These are phyloP conservation scores for Acanthurus tractus DNA, from an alignment of 2,797 vertebrate species.

Conservation along the genomic window DNA sequence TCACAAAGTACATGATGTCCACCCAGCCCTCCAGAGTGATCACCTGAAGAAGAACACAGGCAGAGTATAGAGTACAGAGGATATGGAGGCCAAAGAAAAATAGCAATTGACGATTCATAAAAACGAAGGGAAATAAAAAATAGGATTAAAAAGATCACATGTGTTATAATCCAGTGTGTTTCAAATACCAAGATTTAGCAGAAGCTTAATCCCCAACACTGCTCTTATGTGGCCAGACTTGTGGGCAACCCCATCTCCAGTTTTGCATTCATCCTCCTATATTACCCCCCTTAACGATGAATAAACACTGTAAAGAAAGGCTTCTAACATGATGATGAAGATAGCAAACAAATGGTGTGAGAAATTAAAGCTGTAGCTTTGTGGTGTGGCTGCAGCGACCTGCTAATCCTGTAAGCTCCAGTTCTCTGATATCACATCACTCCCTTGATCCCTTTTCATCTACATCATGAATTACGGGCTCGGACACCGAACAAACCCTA, in stretches of 20 bases:
- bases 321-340: slow-evolving; percentile 46
- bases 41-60: slow-evolving; percentile 84
- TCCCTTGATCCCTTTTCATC: slow-evolving; percentile 37
- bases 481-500: neutral
- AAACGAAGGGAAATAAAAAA: slow-evolving; percentile 3
- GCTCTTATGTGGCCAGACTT: slow-evolving; percentile 19
- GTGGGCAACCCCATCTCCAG: slow-evolving; percentile 30
- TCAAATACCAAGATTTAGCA: slow-evolving; percentile 27
- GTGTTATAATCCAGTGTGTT: slow-evolving; percentile 10
- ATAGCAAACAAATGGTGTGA: slow-evolving; percentile 59
- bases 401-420: slow-evolving; percentile 55
- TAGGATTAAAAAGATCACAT: neutral
- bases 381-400: slow-evolving; percentile 23
- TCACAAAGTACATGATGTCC: slow-evolving; percentile 99
- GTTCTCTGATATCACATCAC: slow-evolving; percentile 33
- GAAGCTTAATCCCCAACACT: slow-evolving; percentile 34
- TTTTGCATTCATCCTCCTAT: slow-evolving; percentile 35
- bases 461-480: slow-evolving; percentile 12
- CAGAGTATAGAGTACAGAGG: neutral
- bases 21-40: slow-evolving; percentile 99
- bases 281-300: slow-evolving; percentile 26
- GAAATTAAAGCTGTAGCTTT: slow-evolving; percentile 47
- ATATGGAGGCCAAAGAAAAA: too few relatives aligned
- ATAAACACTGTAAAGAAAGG: slow-evolving; percentile 35
- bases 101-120: neutral